These are phyloP conservation scores for Corythornis vintsioides DNA, from an alignment of 2,113 vertebrate genomes.

Conservation along the genomic window DNA sequence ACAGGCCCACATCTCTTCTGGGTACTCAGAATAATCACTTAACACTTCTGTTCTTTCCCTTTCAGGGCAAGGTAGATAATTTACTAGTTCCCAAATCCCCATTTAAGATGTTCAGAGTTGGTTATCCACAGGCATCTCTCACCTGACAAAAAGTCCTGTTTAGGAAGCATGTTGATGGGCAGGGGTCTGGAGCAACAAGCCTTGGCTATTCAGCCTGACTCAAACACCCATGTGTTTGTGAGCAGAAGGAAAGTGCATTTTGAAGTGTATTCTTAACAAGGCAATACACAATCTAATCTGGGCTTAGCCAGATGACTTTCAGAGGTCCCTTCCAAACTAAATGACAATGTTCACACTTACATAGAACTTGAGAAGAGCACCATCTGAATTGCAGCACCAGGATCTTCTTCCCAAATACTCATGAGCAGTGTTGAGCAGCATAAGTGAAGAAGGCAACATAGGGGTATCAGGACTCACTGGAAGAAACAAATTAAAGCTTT, in stretches of 20 bases:
- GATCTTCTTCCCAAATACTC: conserved; percentile 93
- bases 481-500: not conserved
- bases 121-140: not conserved
- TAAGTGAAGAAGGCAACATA: conserved; percentile 93
- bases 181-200: not conserved
- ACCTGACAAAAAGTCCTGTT: not conserved
- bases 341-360: conserved; percentile 73
- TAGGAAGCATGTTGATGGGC: not conserved
- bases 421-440: conserved; percentile 95
- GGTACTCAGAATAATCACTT: not conserved
- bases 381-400: conserved; percentile 93
- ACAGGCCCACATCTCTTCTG: not conserved
- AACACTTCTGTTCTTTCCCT: not conserved
- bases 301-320: not conserved
- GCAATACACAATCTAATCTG: not conserved
- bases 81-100: not conserved
- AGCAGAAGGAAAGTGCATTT: not conserved
- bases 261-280: not conserved
- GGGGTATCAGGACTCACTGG: conserved; percentile 79
- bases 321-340: not conserved
- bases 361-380: conserved; percentile 92
- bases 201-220: not conserved
- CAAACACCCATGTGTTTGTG: not conserved
- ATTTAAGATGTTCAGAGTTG: not conserved
- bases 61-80: not conserved